Evolutionary conservation across 2,797 vertebrate genomes (phyloP).

Genomic region (Ptychobarbus kaznakovi): DNA sequence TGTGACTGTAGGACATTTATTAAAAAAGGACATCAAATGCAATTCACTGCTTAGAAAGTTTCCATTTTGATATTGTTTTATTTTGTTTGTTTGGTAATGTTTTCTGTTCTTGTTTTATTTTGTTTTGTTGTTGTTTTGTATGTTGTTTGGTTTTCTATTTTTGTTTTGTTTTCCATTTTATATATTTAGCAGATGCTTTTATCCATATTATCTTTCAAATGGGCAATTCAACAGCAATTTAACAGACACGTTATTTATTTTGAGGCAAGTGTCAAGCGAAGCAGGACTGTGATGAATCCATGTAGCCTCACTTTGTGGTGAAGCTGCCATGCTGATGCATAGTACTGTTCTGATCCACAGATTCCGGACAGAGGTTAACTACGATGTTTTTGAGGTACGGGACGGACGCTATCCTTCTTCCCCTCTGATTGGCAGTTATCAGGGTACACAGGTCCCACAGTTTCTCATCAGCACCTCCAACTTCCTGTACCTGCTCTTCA

Average conservation of each 20-base stretch:
- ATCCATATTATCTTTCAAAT: neutral
- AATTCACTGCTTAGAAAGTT: no score
- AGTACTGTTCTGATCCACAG: conserved; percentile 69
- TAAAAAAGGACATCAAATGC: neutral
- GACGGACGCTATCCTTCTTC: conserved; percentile 95
- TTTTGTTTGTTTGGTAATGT: no score
- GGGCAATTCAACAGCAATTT: no score
- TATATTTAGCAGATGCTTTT: neutral
- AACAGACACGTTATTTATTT: no score
- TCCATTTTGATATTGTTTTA: no score
- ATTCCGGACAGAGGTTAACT: conserved; percentile 98
- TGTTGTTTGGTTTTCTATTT: no score
- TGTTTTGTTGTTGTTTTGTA: no score
- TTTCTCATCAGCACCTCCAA: conserved; percentile 99
- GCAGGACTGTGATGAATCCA: conserved; percentile 28
- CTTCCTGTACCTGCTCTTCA: conserved; percentile 94
- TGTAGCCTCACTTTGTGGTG: neutral
- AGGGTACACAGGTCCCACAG: conserved; percentile 98
- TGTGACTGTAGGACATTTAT: neutral
- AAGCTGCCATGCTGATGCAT: neutral
- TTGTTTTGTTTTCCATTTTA: no score
- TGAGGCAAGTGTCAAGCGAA: no score
- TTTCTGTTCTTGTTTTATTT: no score
- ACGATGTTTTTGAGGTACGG: conserved; percentile 93
- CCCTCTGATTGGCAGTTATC: conserved; percentile 92